Percentiles rank a stretch among this genome's conserved stretches.
These are phyloP conservation scores for Cavia aperea DNA, from an alignment of 2,113 vertebrate genomes.

Conservation along the genomic window DNA sequence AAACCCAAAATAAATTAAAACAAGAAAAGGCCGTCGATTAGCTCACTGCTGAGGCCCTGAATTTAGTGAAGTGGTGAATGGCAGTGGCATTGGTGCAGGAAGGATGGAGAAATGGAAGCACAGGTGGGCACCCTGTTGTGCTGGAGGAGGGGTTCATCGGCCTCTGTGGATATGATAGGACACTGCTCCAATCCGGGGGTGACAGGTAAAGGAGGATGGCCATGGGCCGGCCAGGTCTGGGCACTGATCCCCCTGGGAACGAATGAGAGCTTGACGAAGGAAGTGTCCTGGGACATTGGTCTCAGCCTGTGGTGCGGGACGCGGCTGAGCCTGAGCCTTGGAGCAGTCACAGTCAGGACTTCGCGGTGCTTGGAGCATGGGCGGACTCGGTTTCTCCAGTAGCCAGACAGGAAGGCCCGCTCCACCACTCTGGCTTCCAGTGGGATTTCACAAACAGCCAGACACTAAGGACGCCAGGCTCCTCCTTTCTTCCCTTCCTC, in stretches of 20 bases:
- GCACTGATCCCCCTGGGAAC: neutral
- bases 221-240: no score
- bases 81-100: neutral
- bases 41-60: no score
- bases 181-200: no score
- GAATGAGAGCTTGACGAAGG: neutral
- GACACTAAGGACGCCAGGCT: neutral
- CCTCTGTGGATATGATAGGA: neutral
- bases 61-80: neutral
- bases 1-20: no score
- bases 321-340: neutral
- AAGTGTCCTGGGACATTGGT: no score
- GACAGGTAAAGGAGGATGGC: no score
- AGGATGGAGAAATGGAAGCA: neutral
- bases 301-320: neutral
- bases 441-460: neutral
- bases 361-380: neutral
- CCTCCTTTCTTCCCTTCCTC: no score
- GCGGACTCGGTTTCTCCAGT: neutral
- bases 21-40: neutral
- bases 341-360: no score
- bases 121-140: neutral
- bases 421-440: rapidly evolving
- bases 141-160: neutral
- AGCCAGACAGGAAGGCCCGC: neutral